A percentile compares a stretch with the other conserved stretches of the same genome.
phyloP scores from a whole-genome alignment of 1,140 invertebrate species.

The Listronotus oregonensis region DNA sequence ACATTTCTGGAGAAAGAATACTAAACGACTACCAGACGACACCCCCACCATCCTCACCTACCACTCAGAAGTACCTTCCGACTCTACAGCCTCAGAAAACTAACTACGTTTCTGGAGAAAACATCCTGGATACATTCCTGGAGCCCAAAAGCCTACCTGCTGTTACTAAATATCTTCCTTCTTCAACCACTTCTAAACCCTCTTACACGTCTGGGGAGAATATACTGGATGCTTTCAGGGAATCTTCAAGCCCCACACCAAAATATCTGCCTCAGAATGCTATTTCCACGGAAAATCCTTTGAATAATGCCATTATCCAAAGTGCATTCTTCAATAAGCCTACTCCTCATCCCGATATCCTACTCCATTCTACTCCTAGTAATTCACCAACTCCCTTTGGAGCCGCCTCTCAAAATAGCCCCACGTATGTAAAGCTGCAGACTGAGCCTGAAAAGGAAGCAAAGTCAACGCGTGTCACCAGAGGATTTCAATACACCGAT shows the following conservation, averaged over 20 bases:
- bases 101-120: slow-evolving; percentile 24
- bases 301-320: slow-evolving; percentile 17
- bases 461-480: background rate
- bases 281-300: slow-evolving; percentile 15
- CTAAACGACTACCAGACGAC: slow-evolving; percentile 13
- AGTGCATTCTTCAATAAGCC: slow-evolving; percentile 32
- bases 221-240: slow-evolving; percentile 18
- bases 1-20: slow-evolving; percentile 27
- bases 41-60: background rate
- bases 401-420: background rate
- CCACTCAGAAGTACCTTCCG: slow-evolving; percentile 26
- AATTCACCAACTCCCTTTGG: background rate
- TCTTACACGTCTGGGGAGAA: slow-evolving; percentile 21
- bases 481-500: slow-evolving; percentile 3
- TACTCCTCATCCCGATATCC: slow-evolving; percentile 33
- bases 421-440: slow-evolving; percentile 1
- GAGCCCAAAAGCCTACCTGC: slow-evolving; percentile 1
- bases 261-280: slow-evolving; percentile 15
- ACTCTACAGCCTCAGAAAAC: slow-evolving; percentile 2
- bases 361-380: slow-evolving; percentile 24
- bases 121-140: slow-evolving; percentile 21
- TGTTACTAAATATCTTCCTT: slow-evolving; percentile 19
- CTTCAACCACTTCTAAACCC: slow-evolving; percentile 3
- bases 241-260: slow-evolving; percentile 18
- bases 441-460: background rate